A percentile compares a stretch with the other conserved stretches of the same genome.
Conservation (phyloP, 2,113 vertebrate species). For the Equus quagga region DNA sequence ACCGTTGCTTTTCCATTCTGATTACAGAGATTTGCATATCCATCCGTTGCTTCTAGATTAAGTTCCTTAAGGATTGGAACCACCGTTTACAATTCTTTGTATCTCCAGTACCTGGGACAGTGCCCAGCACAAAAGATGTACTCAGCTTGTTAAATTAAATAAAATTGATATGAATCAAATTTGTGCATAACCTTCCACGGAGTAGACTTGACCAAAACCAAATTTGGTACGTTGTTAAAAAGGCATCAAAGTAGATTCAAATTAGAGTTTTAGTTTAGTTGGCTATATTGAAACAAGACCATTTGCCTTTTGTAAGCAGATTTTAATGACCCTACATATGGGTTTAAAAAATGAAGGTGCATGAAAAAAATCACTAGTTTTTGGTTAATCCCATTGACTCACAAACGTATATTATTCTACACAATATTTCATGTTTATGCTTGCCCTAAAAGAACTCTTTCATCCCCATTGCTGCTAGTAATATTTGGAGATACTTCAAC, state of each 20-base stretch:
- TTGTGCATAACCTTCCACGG: background rate
- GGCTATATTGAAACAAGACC: background rate
- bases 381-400: background rate
- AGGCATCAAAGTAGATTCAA: background rate
- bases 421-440: background rate
- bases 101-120: background rate
- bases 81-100: background rate
- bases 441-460: background rate
- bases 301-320: background rate
- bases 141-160: conserved; percentile 11
- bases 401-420: background rate
- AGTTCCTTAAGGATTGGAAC: background rate
- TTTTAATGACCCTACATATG: background rate
- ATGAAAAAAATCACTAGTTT: conserved; percentile 10
- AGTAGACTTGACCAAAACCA: conserved; percentile 3
- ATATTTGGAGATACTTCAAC: conserved; percentile 13
- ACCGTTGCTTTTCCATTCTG: background rate
- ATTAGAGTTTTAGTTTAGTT: background rate
- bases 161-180: conserved; percentile 13
- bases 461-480: background rate
- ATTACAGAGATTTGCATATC: background rate
- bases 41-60: background rate
- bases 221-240: background rate
- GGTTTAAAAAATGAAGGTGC: background rate
- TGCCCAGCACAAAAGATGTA: background rate